A percentile compares a stretch with the other conserved stretches of the same genome.
Conservation (phyloP, 2,888 invertebrate species). For the Oligia fasciuncula region DNA sequence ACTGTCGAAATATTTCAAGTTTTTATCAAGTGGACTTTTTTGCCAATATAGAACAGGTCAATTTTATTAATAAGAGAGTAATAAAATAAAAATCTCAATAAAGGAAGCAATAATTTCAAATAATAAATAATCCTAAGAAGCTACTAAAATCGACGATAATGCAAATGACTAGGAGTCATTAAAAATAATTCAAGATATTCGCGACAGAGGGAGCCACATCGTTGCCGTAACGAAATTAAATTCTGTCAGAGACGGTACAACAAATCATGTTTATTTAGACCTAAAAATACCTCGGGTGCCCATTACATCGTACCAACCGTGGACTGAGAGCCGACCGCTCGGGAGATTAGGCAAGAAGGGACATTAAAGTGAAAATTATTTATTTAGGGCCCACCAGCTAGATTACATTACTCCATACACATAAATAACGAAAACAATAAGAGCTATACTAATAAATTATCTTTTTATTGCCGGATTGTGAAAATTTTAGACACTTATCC, state of each 20-base stretch:
- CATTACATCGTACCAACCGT: slow-evolving; percentile 86
- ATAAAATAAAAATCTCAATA: slow-evolving; percentile 45
- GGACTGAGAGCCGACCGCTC: slow-evolving; percentile 83
- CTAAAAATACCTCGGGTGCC: slow-evolving; percentile 90
- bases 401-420: slow-evolving; percentile 90
- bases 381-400: slow-evolving; percentile 89
- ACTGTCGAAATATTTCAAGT: background rate
- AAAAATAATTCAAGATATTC: slow-evolving; percentile 87
- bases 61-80: slow-evolving; percentile 15
- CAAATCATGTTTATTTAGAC: slow-evolving; percentile 90
- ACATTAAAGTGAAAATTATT: slow-evolving; percentile 90
- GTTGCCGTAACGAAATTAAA: slow-evolving; percentile 86
- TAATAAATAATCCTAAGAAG: slow-evolving; percentile 51
- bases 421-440: slow-evolving; percentile 90
- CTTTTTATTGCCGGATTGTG: slow-evolving; percentile 91
- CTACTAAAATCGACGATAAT: slow-evolving; percentile 72
- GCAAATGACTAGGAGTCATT: slow-evolving; percentile 80
- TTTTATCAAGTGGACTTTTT: background rate
- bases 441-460: slow-evolving; percentile 90
- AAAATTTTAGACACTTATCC: slow-evolving; percentile 90
- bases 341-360: slow-evolving; percentile 90
- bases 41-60: background rate
- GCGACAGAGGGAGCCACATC: slow-evolving; percentile 79
- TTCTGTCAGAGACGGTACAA: slow-evolving; percentile 88
- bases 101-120: slow-evolving; percentile 48